Base-by-base conservation (phyloP, 2,113 vertebrate genomes). In the Oreochromis tanganicae region DNA sequence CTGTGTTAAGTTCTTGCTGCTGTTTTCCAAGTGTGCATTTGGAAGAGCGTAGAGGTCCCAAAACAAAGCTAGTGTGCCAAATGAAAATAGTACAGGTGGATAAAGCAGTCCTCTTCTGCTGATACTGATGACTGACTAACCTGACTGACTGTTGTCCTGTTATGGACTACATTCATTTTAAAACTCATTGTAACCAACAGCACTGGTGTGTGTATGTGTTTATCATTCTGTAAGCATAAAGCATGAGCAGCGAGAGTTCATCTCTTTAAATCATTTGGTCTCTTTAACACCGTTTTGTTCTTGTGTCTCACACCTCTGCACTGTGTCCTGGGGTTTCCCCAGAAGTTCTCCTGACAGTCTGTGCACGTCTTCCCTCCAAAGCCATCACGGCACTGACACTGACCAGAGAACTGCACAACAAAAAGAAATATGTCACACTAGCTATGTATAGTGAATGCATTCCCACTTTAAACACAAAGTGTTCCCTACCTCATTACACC, bases 331-430 rank as follows among this genome's bases (percentile, higher is more conserved):
- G 98, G 98, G 90, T 99, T 94, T 2, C 99, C 99, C 98, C 98
- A 99, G 94, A 97, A 97, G 81, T 98, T 97, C 87, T 99, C 98
- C 93, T 98, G 97, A 92, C 98, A 99, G 85, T 99, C 97, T 0
- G 97, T 94, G 85, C 99, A 99, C 24, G 96, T 98, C 71, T 93
- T 97, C 9, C 99, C 99, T 5, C 99, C 98, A 1, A 99, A 99
- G 66, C 98, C 99, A 0, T 96, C 94, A n/a, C 87, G 97, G 81
- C 99, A 99, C 2, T 97, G 97, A 93, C 99, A 99, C 90, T 98
- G 97, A 5, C 99, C 99, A 2, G 97, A 98, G 89, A 99, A 98
- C 99, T 99, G 91, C 7, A 85, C 24, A 8, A 59, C n/a, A 57
- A 36, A 50, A 46, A 27, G 50, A 4, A 56, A 16, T 8, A 55